Base-by-base conservation (phyloP, 1,140 invertebrate genomes). In the Psix sp. region DNA sequence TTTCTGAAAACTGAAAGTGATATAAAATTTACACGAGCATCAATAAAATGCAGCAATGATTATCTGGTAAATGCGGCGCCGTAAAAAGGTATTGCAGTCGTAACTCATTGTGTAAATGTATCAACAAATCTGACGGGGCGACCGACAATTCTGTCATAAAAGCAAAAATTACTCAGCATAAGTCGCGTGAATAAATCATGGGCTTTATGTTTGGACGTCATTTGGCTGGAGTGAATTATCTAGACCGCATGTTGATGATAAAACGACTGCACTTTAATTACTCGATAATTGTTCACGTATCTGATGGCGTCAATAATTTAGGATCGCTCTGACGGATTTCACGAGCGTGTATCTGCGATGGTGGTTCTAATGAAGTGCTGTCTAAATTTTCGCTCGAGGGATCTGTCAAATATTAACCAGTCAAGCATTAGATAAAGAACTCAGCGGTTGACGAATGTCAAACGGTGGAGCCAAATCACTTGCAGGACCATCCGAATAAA, bases 371-470 rank as follows among this genome's bases (percentile, higher is more conserved):
- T 57, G 52, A 57, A 57, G 51, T 42, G 2, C 26, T 43, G 26
- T 59, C 52, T 51, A 42, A 59, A 59, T 38, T 51, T 36, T 15
- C 33, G 13, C 65, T 49, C 36, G 7, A 35, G 52, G 63, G 33
- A 56, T 36, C 15, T 18, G 42, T 66, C 42, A 56, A 42, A 42
- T 36, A 42, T 68, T 56, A 62, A 40, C 20, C 24, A 70, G 48
- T 42, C 49, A 70, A 70, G 56, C 60, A 70, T 62, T 62, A 36
- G 66, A 70, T 60, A 71, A 71, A 71, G 57, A 63, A 62, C 5
- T 5, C 31, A 18, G 49, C 6, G 39, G 43, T 63, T 54, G 9
- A 33, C 51, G 16, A 57, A 71, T 36, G 67, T 71, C 71, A 74
- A 74, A 67, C 62, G 40, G 57, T 45, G 40, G 45, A 14, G 40